phyloP scores from a whole-genome alignment of 1,140 invertebrate genomes.

The Drosophila truncata region DNA sequence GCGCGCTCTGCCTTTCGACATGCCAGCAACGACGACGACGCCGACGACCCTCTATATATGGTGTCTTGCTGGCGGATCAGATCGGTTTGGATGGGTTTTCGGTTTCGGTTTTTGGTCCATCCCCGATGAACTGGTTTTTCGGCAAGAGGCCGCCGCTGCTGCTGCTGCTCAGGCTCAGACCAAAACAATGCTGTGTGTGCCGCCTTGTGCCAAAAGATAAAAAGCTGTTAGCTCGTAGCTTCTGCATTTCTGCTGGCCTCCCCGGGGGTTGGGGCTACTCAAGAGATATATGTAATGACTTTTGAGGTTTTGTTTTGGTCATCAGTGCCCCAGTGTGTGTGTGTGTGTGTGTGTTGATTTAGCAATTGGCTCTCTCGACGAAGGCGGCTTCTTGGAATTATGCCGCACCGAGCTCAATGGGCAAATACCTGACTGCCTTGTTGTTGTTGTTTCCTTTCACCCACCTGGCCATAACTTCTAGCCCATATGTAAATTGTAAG shows the following conservation, averaged over 20 bases:
- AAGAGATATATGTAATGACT: slow-evolving; percentile 83
- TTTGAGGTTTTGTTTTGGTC: slow-evolving; percentile 81
- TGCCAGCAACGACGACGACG: slow-evolving; percentile 70
- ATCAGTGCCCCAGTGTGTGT: slow-evolving; percentile 50
- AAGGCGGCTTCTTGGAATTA: slow-evolving; percentile 68
- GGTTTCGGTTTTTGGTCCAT: slow-evolving; percentile 32
- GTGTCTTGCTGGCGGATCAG: slow-evolving; percentile 31
- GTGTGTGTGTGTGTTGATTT: slow-evolving; percentile 67
- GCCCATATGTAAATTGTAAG: slow-evolving; percentile 68
- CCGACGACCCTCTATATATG: slow-evolving; percentile 66
- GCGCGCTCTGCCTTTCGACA: slow-evolving; percentile 43
- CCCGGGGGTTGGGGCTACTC: slow-evolving; percentile 21
- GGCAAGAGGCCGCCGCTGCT: slow-evolving; percentile 26
- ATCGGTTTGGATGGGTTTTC: slow-evolving; percentile 35
- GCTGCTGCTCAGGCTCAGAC: slow-evolving; percentile 6
- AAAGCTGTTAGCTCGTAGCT: slow-evolving; percentile 85
- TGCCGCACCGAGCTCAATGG: slow-evolving; percentile 66
- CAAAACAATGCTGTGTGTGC: slow-evolving; percentile 49
- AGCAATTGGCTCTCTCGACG: slow-evolving; percentile 68
- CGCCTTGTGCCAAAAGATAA: slow-evolving; percentile 79
- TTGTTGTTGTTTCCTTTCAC: slow-evolving; percentile 3
- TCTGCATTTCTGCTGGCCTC: slow-evolving; percentile 75
- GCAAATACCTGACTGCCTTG: slow-evolving; percentile 31
- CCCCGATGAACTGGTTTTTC: slow-evolving; percentile 41
- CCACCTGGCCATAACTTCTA: slow-evolving; percentile 38